phyloP scores from a whole-genome alignment of 2,888 invertebrate genomes.

The Volucella inanis region DNA sequence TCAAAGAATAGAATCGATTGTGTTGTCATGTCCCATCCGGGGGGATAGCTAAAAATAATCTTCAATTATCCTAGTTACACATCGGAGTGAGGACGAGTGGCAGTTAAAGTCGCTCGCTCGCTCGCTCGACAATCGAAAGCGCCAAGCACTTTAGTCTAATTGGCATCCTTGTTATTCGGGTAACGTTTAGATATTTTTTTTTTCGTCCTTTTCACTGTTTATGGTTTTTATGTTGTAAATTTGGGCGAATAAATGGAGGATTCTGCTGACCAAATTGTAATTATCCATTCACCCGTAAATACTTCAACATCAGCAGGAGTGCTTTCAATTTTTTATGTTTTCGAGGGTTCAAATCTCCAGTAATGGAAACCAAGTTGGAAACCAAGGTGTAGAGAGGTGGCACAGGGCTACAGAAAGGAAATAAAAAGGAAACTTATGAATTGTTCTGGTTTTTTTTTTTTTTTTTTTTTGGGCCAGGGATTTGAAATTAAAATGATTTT shows the following conservation, averaged over 20 bases:
- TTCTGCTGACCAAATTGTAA: slow-evolving; percentile 13
- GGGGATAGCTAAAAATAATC: slow-evolving; percentile 21
- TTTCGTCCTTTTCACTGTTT: background rate
- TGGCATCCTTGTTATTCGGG: slow-evolving; percentile 19
- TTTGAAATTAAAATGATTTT: too few relatives aligned
- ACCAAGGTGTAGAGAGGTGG: too few relatives aligned
- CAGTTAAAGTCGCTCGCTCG: background rate
- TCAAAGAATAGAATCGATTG: slow-evolving; percentile 23
- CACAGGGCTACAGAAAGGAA: too few relatives aligned
- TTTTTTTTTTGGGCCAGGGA: too few relatives aligned
- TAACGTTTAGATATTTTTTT: background rate
- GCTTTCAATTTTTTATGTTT: background rate
- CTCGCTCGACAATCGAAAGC: background rate
- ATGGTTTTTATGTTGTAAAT: background rate
- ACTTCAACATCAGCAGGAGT: slow-evolving; percentile 2
- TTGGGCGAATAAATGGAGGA: background rate
- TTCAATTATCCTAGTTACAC: slow-evolving; percentile 30
- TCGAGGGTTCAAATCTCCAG: background rate
- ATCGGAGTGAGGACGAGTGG: background rate
- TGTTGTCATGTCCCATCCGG: slow-evolving; percentile 5
- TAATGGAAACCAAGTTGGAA: too few relatives aligned
- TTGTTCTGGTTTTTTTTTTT: too few relatives aligned
- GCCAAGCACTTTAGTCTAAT: slow-evolving; percentile 34
- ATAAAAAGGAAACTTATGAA: too few relatives aligned
- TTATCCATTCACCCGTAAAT: slow-evolving; percentile 24